phyloP scores from a whole-genome alignment of 2,888 invertebrate genomes.

The Thalpophila matura region DNA sequence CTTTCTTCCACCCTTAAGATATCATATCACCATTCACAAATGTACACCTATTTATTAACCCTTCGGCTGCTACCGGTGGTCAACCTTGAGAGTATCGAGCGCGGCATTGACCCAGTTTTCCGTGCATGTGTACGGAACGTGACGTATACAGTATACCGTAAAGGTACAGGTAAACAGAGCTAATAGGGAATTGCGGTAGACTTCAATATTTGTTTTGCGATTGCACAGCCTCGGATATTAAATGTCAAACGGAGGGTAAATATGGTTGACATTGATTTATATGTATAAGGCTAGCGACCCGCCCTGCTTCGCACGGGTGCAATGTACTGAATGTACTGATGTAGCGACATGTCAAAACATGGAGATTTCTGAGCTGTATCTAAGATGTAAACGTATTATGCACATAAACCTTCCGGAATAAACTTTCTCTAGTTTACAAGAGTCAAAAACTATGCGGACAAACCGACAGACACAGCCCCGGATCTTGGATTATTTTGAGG shows the following conservation, averaged over 20 bases:
- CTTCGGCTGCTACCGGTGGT: slow-evolving; percentile 4
- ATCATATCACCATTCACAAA: background rate
- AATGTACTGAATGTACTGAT: too few species aligned
- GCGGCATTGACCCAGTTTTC: slow-evolving; percentile 56
- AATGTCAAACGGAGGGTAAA: slow-evolving; percentile 11
- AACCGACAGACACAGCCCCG: too few species aligned
- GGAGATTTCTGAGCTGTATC: too few species aligned
- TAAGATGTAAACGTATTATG: too few species aligned
- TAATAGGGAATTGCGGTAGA: slow-evolving; percentile 25
- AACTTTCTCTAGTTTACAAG: too few species aligned
- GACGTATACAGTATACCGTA: slow-evolving; percentile 31
- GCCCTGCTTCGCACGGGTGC: too few species aligned
- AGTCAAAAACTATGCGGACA: too few species aligned
- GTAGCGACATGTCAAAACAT: too few species aligned
- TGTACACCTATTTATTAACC: slow-evolving; percentile 3
- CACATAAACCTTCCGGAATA: too few species aligned
- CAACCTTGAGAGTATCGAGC: slow-evolving; percentile 54
- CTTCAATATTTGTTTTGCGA: slow-evolving; percentile 36
- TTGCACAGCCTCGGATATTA: slow-evolving; percentile 23
- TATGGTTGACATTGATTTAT: background rate
- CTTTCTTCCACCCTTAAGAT: background rate
- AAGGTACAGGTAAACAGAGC: slow-evolving; percentile 28
- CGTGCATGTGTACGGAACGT: slow-evolving; percentile 40
- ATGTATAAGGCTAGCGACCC: too few species aligned
- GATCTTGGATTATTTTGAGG: too few species aligned